Evolutionary conservation across 1,140 invertebrate genomes (phyloP).

Genomic region (Venturia canescens): DNA sequence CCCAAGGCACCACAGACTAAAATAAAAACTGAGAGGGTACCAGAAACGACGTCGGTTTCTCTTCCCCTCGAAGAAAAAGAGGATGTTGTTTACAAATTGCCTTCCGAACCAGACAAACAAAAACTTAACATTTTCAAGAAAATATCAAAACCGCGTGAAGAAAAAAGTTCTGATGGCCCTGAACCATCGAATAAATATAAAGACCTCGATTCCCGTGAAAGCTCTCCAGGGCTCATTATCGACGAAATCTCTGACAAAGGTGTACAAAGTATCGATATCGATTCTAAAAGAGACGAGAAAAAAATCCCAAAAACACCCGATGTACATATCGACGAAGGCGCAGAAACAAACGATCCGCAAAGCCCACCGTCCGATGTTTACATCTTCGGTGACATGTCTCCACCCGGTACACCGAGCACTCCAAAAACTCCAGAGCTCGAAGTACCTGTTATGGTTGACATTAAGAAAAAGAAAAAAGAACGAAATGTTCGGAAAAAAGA

Average conservation of each 20-base stretch:
- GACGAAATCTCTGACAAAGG: slow-evolving; percentile 70
- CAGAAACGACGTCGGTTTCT: slow-evolving; percentile 54
- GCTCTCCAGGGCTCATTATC: slow-evolving; percentile 73
- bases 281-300: slow-evolving; percentile 68
- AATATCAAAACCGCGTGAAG: slow-evolving; percentile 82
- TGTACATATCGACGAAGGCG: slow-evolving; percentile 70
- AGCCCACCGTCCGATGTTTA: slow-evolving; percentile 68
- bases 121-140: slow-evolving; percentile 92
- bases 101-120: slow-evolving; percentile 87
- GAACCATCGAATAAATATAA: slow-evolving; percentile 75
- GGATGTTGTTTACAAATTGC: slow-evolving; percentile 81
- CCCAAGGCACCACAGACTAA: slow-evolving; percentile 64
- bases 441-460: slow-evolving; percentile 67
- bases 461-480: slow-evolving; percentile 79
- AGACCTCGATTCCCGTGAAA: slow-evolving; percentile 70
- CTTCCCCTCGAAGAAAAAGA: slow-evolving; percentile 62
- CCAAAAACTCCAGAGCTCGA: slow-evolving; percentile 80
- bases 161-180: slow-evolving; percentile 79
- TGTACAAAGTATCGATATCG: slow-evolving; percentile 57
- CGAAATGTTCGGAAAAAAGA: slow-evolving; percentile 82
- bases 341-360: slow-evolving; percentile 61
- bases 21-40: slow-evolving; percentile 65
- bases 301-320: slow-evolving; percentile 70
- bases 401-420: slow-evolving; percentile 77
- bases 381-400: slow-evolving; percentile 78